phyloP scores from a whole-genome alignment of 2,113 vertebrate genomes.

The Cyprinodon variegatus region DNA sequence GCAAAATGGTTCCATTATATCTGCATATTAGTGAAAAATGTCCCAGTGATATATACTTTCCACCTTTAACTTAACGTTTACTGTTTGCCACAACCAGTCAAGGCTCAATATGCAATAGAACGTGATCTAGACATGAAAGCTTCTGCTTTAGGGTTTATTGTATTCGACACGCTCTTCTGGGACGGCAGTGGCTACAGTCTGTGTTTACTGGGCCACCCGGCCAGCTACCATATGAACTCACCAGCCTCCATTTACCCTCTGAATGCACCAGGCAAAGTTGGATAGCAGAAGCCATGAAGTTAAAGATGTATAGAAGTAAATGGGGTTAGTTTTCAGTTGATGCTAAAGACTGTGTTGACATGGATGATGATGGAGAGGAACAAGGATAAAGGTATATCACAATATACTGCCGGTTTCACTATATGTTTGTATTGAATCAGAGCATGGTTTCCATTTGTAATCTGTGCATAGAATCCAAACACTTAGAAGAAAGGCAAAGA shows the following conservation, averaged over 20 bases:
- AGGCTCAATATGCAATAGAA: conserved; percentile 55
- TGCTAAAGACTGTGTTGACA: background rate
- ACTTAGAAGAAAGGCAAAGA: background rate
- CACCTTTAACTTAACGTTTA: conserved; percentile 36
- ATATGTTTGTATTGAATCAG: background rate
- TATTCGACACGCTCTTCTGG: conserved; percentile 68
- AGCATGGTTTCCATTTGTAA: background rate
- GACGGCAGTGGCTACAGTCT: conserved; percentile 48
- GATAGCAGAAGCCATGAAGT: background rate
- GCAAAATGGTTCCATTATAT: too few relatives aligned
- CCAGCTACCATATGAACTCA: conserved; percentile 47
- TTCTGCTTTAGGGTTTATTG: conserved; percentile 72
- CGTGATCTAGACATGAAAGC: conserved; percentile 63
- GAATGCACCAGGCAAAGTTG: conserved; percentile 34
- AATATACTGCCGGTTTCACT: background rate
- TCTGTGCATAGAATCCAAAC: background rate
- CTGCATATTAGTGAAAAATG: too few relatives aligned
- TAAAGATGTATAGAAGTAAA: conserved; percentile 14
- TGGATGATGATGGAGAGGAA: too few relatives aligned
- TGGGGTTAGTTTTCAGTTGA: conserved; percentile 16
- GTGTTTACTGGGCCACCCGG: conserved; percentile 53
- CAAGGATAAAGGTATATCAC: too few relatives aligned
- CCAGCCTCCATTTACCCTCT: conserved; percentile 43
- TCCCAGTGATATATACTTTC: conserved; percentile 1
- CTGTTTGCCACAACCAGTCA: conserved; percentile 23